These are phyloP conservation scores for Tarsius wallacei DNA, from an alignment of 2,797 vertebrate genomes.

Conservation along the genomic window DNA sequence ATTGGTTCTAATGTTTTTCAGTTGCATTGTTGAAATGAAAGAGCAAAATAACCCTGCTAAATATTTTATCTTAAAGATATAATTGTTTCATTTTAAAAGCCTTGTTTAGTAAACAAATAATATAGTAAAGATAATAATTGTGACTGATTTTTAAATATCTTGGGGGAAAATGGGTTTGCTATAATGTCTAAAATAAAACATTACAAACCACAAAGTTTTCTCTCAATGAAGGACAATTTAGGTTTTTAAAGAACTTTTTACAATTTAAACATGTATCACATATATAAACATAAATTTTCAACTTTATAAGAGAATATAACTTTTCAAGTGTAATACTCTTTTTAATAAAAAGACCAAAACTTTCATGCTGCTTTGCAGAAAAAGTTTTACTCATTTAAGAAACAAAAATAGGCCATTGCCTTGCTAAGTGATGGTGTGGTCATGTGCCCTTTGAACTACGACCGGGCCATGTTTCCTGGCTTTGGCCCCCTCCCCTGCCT, in stretches of 20 bases:
- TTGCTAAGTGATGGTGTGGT: too few relatives aligned
- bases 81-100: conserved; percentile 56
- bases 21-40: conserved; percentile 28
- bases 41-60: background rate
- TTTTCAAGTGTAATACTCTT: background rate
- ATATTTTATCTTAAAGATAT: conserved; percentile 44
- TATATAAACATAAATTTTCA: background rate
- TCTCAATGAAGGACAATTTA: conserved; percentile 33
- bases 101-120: conserved; percentile 53
- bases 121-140: background rate
- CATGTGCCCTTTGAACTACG: too few relatives aligned
- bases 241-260: conserved; percentile 19
- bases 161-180: background rate
- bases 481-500: too few relatives aligned
- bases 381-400: background rate
- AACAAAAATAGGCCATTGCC: background rate
- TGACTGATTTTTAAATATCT: conserved; percentile 4
- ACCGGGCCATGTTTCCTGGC: too few relatives aligned
- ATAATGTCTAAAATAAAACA: conserved; percentile 5
- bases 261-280: background rate
- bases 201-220: background rate
- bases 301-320: background rate
- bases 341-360: background rate
- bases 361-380: background rate
- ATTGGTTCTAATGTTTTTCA: conserved; percentile 33